These are phyloP conservation scores for Platichthys stellatus DNA, from an alignment of 2,113 vertebrate genomes.

Conservation along the genomic window DNA sequence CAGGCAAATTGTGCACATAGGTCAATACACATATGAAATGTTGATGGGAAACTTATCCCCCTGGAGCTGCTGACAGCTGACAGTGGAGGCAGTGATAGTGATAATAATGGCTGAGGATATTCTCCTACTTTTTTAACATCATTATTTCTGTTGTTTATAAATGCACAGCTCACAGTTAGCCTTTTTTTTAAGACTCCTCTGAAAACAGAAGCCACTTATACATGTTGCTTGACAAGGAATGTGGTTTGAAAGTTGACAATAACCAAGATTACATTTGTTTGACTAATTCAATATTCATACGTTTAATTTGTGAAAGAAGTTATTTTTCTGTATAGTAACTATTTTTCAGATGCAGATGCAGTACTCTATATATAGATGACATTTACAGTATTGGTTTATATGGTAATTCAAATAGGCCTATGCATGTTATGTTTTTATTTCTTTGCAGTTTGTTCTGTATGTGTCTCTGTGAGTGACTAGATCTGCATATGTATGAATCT, in stretches of 20 bases:
- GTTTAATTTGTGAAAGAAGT: too few relatives aligned
- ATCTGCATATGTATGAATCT: not conserved
- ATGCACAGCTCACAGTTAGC: conserved; percentile 22
- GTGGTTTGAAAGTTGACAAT: not conserved
- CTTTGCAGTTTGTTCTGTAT: not conserved
- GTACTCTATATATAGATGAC: too few relatives aligned
- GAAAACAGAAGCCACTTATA: conserved; percentile 26
- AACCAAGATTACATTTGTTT: not conserved
- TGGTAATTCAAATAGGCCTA: not conserved
- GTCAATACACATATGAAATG: conserved; percentile 36
- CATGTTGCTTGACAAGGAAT: not conserved
- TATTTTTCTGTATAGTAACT: too few relatives aligned
- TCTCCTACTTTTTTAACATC: not conserved
- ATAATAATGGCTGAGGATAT: conserved; percentile 9
- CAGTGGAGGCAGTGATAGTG: conserved; percentile 18
- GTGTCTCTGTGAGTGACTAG: not conserved
- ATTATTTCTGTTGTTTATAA: conserved; percentile 7
- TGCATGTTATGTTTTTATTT: not conserved
- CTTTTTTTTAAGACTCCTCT: not conserved
- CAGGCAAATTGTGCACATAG: conserved; percentile 41
- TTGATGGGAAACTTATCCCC: conserved; percentile 44
- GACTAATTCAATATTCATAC: too few relatives aligned
- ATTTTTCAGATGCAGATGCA: too few relatives aligned
- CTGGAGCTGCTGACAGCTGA: conserved; percentile 29
- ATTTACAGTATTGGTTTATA: too few relatives aligned